Percentiles rank a stretch among this genome's conserved stretches.
phyloP scores from a whole-genome alignment of 2,113 vertebrate genomes.

The Cathartes aura region DNA sequence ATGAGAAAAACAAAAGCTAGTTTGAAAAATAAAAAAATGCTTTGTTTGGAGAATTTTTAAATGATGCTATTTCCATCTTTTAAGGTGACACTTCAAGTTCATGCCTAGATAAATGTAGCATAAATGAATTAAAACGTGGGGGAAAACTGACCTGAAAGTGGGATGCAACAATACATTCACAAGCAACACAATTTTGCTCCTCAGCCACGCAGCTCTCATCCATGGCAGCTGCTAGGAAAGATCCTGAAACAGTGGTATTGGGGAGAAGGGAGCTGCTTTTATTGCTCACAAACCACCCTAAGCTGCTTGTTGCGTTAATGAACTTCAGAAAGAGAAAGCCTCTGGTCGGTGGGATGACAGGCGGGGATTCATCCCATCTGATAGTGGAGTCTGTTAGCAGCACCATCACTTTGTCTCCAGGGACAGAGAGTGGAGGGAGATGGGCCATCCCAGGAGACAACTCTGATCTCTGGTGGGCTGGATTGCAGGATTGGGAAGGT shows the following conservation, averaged over 20 bases:
- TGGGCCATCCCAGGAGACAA: background rate
- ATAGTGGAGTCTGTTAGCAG: background rate
- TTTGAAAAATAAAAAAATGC: conserved; percentile 7
- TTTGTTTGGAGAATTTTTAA: conserved; percentile 49
- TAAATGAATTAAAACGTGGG: background rate
- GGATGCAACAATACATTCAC: background rate
- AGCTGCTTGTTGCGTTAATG: background rate
- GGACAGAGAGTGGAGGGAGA: background rate
- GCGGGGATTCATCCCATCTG: background rate
- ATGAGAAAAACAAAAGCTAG: conserved; percentile 22
- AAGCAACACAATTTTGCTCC: background rate
- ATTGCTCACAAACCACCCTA: background rate
- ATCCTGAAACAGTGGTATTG: rapidly evolving
- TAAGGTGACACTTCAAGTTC: conserved; percentile 16
- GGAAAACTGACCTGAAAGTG: background rate
- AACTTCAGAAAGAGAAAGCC: background rate
- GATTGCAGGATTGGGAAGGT: background rate
- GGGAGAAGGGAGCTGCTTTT: background rate
- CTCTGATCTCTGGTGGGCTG: background rate
- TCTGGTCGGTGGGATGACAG: background rate
- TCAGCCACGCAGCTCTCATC: background rate
- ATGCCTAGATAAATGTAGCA: background rate
- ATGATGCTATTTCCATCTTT: background rate
- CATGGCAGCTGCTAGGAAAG: background rate
- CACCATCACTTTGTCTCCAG: background rate